Percentiles rank a stretch among this genome's conserved stretches.
phyloP scores from a whole-genome alignment of 2,888 invertebrate genomes.

The Netelia virgata region DNA sequence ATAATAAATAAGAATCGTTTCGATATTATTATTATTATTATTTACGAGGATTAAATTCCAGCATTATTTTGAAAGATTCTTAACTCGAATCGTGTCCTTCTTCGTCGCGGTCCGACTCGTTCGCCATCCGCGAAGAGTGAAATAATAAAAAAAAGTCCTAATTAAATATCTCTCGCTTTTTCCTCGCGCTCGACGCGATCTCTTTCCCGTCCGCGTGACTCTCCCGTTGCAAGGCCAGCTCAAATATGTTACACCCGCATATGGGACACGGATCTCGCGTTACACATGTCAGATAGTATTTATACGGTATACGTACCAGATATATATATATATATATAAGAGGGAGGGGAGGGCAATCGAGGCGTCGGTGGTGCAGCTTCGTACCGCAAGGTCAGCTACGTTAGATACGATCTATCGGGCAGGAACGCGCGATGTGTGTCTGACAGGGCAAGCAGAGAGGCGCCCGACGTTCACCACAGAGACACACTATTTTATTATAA shows the following conservation, averaged over 20 bases:
- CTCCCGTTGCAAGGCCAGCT: constrained; percentile 65
- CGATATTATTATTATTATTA: too few relatives aligned
- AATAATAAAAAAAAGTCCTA: background rate
- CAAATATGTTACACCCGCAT: constrained; percentile 76
- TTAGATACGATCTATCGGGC: constrained; percentile 74
- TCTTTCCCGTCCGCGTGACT: constrained; percentile 31
- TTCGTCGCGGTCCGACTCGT: too few relatives aligned
- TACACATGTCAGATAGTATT: constrained; percentile 70
- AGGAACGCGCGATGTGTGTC: constrained; percentile 60
- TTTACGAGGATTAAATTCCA: too few relatives aligned
- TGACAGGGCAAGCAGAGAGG: constrained; percentile 55
- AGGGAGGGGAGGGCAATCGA: background rate
- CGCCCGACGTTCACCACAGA: constrained; percentile 50
- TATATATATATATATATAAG: too few relatives aligned
- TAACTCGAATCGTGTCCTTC: too few relatives aligned
- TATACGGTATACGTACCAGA: background rate
- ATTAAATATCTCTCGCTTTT: constrained; percentile 1
- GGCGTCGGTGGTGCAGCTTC: constrained; percentile 57
- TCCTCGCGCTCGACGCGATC: background rate
- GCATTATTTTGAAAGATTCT: too few relatives aligned
- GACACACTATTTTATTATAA: constrained; percentile 50
- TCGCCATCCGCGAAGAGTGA: too few relatives aligned
- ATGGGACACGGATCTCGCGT: constrained; percentile 78
- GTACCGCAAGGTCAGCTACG: constrained; percentile 76
- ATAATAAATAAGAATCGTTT: too few relatives aligned